phyloP scores from a whole-genome alignment of 2,113 vertebrate species.

The Toxotes chatareus region DNA sequence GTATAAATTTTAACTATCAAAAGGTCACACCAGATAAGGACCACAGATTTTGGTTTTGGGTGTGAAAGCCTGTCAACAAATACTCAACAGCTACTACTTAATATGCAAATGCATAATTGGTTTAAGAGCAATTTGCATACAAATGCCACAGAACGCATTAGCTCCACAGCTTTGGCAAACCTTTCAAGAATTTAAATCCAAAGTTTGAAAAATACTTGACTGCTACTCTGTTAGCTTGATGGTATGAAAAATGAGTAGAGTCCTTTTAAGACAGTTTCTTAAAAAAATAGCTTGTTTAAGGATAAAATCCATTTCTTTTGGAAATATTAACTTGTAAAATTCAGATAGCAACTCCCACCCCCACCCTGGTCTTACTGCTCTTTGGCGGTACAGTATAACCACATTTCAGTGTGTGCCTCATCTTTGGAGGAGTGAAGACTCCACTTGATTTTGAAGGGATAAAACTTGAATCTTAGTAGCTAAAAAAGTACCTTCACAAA shows the following conservation, averaged over 20 bases:
- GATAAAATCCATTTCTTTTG: conserved; percentile 46
- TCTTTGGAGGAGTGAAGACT: conserved; percentile 53
- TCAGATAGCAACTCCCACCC: neutral
- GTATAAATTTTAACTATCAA: conserved; percentile 50
- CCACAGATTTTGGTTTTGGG: conserved; percentile 27
- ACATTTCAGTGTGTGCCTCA: conserved; percentile 45
- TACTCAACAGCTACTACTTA: conserved; percentile 28
- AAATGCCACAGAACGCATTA: conserved; percentile 31
- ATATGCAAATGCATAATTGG: conserved; percentile 61
- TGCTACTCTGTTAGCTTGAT: conserved; percentile 41
- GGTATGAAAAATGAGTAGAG: conserved; percentile 66
- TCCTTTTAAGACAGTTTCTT: conserved; percentile 47
- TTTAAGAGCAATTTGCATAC: conserved; percentile 62
- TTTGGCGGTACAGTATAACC: conserved; percentile 50
- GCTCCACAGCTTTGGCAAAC: conserved; percentile 59
- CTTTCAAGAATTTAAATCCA: conserved; percentile 35
- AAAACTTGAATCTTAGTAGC: conserved; percentile 52
- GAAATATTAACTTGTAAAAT: conserved; percentile 58
- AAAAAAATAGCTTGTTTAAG: conserved; percentile 69
- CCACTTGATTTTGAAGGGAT: conserved; percentile 24
- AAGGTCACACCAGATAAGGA: conserved; percentile 25
- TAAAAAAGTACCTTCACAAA: conserved; percentile 70
- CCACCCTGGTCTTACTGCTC: conserved; percentile 40
- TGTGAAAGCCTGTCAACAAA: conserved; percentile 47
- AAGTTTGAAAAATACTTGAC: conserved; percentile 61